These are phyloP conservation scores for Polyommatus icarus DNA, from an alignment of 2,888 invertebrate genomes.

Conservation along the genomic window DNA sequence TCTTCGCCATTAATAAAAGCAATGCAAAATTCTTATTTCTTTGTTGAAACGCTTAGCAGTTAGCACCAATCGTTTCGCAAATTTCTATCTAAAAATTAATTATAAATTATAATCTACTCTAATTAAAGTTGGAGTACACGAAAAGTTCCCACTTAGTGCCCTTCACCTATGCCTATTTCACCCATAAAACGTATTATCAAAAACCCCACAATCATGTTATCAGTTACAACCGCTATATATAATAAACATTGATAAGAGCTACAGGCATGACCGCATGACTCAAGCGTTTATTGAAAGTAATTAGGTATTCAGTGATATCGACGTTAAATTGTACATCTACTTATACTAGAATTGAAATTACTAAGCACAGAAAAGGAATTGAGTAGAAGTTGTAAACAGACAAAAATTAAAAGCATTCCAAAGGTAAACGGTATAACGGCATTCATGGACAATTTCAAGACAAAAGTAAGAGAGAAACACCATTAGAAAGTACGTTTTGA, in stretches of 20 bases:
- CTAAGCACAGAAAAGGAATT: background rate
- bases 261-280: background rate
- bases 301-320: background rate
- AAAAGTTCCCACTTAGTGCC: too few relatives aligned
- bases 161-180: too few relatives aligned
- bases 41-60: too few relatives aligned
- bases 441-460: background rate
- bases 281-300: background rate
- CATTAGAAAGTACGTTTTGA: background rate
- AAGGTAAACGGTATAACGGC: background rate
- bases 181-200: background rate
- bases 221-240: background rate
- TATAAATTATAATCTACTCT: too few relatives aligned
- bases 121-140: too few relatives aligned
- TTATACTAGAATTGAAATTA: background rate
- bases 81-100: too few relatives aligned
- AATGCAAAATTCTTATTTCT: too few relatives aligned
- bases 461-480: background rate
- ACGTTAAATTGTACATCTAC: background rate
- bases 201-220: background rate
- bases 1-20: background rate
- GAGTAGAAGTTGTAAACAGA: too few relatives aligned
- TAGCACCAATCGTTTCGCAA: too few relatives aligned
- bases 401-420: too few relatives aligned
- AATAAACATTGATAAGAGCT: conserved; percentile 3